Base-by-base conservation (phyloP, 2,113 vertebrate species). In the Anas platyrhynchos region DNA sequence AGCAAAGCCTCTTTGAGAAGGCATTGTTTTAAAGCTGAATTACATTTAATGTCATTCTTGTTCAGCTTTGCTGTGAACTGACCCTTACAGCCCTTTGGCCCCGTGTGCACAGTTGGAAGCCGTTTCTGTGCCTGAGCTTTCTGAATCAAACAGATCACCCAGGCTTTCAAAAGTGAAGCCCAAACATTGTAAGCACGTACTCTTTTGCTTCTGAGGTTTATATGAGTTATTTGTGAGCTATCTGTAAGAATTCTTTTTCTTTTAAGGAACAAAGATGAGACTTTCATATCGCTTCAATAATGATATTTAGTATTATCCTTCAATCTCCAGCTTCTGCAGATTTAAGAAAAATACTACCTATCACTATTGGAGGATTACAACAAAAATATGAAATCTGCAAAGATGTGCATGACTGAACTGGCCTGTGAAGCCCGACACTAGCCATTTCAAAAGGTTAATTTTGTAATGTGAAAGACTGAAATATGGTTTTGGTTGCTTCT, bases 21-120 rank as follows among this genome's bases (percentile, higher is more conserved):
- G 91, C 94, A 71, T 88, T 96, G 16, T 94, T 90, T 89, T 95
- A 89, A 91, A 89, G 36, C 80, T 95, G 93, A 87, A 96, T 97
- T 97, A 89, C 76, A 76, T 91, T 95, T 96, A 91, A 84, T 97
- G 97, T 94, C 95, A 79, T 63, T 93, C 92, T 86, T 96, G 96
- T 96, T 97, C 92, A 77, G 91, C 94, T 97, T 96, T 44, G 1
- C 69, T 93, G 94, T 93, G 90, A 87, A 95, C 65, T 95, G 96
- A 98, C 97, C 97, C 97, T 94, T 96, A 56, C 34, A 93, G 93
- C 95, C 95, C 96, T 97, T 94, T 96, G 56, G 92, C 75, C 95
- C 71, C 1, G 0, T 1, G 10, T 41, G 23, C 36, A 0, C 85
- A 10, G 67, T 72, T 84, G 81, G 93, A 91, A 96, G 87, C 59